Conservation (phyloP, 2,113 vertebrate species). For the Manacus vitellinus region DNA sequence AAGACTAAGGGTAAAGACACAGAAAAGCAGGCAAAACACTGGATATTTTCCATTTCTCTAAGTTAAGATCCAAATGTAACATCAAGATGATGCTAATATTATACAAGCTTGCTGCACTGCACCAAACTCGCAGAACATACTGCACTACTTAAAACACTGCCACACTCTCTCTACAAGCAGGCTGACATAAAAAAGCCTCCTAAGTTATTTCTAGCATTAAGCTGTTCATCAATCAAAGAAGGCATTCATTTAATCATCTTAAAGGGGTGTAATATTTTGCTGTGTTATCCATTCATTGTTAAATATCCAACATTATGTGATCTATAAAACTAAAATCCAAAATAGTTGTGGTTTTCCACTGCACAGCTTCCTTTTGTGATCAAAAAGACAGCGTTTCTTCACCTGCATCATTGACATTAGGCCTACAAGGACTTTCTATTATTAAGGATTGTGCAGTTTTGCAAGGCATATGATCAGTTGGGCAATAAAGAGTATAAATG, state of each 20-base stretch:
- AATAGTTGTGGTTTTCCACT: not conserved
- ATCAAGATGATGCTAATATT: constrained; percentile 80
- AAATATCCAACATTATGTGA: not conserved
- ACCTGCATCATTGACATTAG: not conserved
- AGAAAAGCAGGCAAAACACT: constrained; percentile 68
- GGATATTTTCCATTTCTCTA: constrained; percentile 73
- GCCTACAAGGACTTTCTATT: not conserved
- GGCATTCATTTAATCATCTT: constrained; percentile 18
- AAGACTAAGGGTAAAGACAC: constrained; percentile 7
- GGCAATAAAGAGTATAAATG: constrained; percentile 21
- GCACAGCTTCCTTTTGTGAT: not conserved
- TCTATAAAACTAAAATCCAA: not conserved
- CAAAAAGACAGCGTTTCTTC: not conserved
- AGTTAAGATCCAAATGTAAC: constrained; percentile 74
- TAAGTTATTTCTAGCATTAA: constrained; percentile 59
- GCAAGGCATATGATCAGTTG: not conserved
- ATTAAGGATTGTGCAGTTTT: not conserved
- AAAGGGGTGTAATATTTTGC: not conserved
- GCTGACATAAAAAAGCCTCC: constrained; percentile 57
- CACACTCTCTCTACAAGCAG: constrained; percentile 47
- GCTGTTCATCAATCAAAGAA: constrained; percentile 31
- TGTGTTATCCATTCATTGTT: not conserved
- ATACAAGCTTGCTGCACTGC: constrained; percentile 92
- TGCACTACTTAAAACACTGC: constrained; percentile 76
- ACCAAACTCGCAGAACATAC: constrained; percentile 85